Conservation (phyloP, 2,113 vertebrate species). For the Carassius auratus region DNA sequence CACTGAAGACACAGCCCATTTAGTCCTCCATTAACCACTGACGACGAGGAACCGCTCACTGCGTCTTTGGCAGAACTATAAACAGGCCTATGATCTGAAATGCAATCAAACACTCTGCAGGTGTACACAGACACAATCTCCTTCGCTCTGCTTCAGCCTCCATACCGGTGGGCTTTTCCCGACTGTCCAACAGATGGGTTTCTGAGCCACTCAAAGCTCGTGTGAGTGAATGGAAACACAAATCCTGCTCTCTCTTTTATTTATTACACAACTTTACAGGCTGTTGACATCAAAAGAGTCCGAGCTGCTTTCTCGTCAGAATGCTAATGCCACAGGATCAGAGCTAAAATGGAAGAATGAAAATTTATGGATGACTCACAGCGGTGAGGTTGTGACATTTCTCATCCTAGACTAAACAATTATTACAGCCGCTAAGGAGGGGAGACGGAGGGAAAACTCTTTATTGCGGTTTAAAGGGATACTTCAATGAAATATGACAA, state of each 20-base stretch:
- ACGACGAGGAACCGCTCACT: constrained; percentile 34
- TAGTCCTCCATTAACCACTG: constrained; percentile 52
- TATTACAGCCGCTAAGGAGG: constrained; percentile 68
- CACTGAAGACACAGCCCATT: constrained; percentile 45
- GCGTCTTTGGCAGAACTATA: constrained; percentile 56
- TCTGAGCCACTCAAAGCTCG: constrained; percentile 24
- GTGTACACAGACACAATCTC: constrained; percentile 50
- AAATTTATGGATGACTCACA: constrained; percentile 21
- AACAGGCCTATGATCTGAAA: constrained; percentile 42
- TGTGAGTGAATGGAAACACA: constrained; percentile 52
- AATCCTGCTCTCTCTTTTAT: constrained; percentile 47
- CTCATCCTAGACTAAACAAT: constrained; percentile 76
- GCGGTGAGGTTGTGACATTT: constrained; percentile 70
- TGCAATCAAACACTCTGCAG: constrained; percentile 58
- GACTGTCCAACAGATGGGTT: constrained; percentile 40
- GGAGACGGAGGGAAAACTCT: constrained; percentile 42
- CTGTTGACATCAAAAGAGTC: constrained; percentile 45
- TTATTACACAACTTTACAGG: constrained; percentile 51
- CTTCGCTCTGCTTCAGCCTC: constrained; percentile 11
- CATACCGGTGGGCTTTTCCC: constrained; percentile 22
- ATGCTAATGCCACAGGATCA: constrained; percentile 34
- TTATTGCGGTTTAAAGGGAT: constrained; percentile 39
- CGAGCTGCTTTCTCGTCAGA: constrained; percentile 32
- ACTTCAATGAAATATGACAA: constrained; percentile 59
- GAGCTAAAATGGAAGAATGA: constrained; percentile 17